phyloP scores from a whole-genome alignment of 2,113 vertebrate species.

The Rallus limicola region DNA sequence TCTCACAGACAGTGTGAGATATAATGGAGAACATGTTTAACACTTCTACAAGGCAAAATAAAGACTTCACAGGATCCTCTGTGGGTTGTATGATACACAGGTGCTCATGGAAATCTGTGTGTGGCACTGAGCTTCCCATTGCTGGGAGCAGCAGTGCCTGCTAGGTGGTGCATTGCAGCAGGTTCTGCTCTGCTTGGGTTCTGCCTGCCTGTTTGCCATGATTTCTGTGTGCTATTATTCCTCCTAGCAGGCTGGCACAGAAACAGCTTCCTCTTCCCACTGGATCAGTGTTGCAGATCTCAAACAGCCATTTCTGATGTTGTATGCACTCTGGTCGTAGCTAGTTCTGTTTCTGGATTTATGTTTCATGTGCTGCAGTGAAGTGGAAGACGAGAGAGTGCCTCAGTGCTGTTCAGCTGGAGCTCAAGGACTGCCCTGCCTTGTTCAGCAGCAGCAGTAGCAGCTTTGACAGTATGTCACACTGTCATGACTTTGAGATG shows the following conservation, averaged over 20 bases:
- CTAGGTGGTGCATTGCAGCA: neutral
- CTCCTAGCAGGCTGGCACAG: neutral
- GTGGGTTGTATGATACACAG: neutral
- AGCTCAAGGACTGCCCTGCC: neutral
- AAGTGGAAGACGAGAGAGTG: neutral
- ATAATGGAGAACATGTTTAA: rapidly evolving
- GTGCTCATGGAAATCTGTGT: neutral
- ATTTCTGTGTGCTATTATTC: neutral
- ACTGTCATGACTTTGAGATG: neutral
- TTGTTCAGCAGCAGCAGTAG: neutral
- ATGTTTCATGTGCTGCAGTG: neutral
- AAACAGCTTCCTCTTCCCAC: neutral
- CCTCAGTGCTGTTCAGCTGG: neutral
- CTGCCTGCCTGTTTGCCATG: neutral
- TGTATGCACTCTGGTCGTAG: neutral
- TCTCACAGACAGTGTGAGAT: neutral
- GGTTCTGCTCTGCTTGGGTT: neutral
- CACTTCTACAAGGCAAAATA: neutral
- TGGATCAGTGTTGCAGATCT: neutral
- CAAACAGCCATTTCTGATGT: neutral
- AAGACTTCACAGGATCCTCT: neutral
- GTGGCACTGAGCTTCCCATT: neutral
- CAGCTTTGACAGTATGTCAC: neutral
- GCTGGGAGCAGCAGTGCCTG: neutral
- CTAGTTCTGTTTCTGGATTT: neutral